Percentiles rank a stretch among this genome's conserved stretches.
Conservation (phyloP, 2,888 invertebrate species). For the Eulithis prunata region DNA sequence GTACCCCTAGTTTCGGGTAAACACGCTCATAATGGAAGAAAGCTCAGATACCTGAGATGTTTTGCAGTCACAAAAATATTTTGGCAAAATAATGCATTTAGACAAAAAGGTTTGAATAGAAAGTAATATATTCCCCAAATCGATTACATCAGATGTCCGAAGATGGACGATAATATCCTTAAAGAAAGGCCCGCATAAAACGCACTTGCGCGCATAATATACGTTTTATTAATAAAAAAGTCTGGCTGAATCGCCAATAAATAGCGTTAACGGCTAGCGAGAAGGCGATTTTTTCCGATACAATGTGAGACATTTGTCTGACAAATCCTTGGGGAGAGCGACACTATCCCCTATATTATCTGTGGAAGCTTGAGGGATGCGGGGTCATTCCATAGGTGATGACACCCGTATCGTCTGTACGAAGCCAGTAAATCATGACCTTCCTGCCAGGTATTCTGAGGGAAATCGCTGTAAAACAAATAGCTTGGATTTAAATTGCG, state of each 20-base stretch:
- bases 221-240: conserved; percentile 85
- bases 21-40: conserved; percentile 54
- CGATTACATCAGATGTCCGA: conserved; percentile 76
- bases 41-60: conserved; percentile 56
- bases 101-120: conserved; percentile 50
- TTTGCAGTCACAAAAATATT: conserved; percentile 18
- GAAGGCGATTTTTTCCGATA: conserved; percentile 81
- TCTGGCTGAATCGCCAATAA: conserved; percentile 80
- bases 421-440: conserved; percentile 76
- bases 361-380: conserved; percentile 74
- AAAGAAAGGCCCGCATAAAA: conserved; percentile 77
- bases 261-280: conserved; percentile 81
- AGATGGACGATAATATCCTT: conserved; percentile 80
- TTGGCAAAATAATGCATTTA: too few species aligned
- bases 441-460: conserved; percentile 66
- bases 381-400: conserved; percentile 82
- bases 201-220: conserved; percentile 84
- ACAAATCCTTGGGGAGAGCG: conserved; percentile 81
- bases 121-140: conserved; percentile 60
- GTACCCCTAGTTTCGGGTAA: conserved; percentile 61
- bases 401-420: conserved; percentile 77
- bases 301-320: conserved; percentile 81
- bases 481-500: conserved; percentile 64
- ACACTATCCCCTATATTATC: conserved; percentile 78
- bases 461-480: conserved; percentile 60